Conservation (phyloP, 2,113 vertebrate species). For the Salvelinus sp. region DNA sequence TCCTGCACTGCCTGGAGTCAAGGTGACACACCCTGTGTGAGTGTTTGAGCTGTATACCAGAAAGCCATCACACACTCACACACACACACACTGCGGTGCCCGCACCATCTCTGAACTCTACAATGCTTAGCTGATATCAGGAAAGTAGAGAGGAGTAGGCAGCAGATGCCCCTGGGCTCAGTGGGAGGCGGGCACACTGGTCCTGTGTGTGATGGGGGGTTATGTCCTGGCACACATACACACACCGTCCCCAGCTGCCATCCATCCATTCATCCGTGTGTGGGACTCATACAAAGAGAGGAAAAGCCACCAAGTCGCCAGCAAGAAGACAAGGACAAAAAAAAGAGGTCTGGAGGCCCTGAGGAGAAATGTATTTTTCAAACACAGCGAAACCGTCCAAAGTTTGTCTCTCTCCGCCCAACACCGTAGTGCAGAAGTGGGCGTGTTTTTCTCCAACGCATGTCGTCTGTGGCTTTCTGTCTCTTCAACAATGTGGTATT, state of each 20-base stretch:
- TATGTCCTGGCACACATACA: constrained; percentile 34
- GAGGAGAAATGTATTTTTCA: constrained; percentile 14
- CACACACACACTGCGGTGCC: constrained; percentile 6
- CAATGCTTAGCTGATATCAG: neutral
- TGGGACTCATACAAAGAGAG: constrained; percentile 28
- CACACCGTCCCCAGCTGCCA: constrained; percentile 25
- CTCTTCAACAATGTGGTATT: constrained; percentile 44
- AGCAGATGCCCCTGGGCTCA: constrained; percentile 39
- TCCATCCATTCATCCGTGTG: constrained; percentile 11
- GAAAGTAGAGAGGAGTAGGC: neutral
- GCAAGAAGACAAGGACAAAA: constrained; percentile 27
- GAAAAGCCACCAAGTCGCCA: constrained; percentile 24
- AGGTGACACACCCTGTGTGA: constrained; percentile 15
- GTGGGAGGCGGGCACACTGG: constrained; percentile 35
- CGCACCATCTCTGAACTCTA: neutral
- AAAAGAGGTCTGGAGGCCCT: constrained; percentile 52
- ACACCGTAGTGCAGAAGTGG: constrained; percentile 15
- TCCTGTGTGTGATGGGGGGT: constrained; percentile 33
- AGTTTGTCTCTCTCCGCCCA: constrained; percentile 8
- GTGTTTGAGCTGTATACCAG: neutral
- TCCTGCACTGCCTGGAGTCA: neutral
- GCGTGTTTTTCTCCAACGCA: constrained; percentile 24
- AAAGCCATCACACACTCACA: constrained; percentile 12
- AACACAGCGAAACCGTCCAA: neutral
- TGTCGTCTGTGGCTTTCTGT: constrained; percentile 43